phyloP scores from a whole-genome alignment of 1,140 invertebrate species.

The Odontomachus brunneus region DNA sequence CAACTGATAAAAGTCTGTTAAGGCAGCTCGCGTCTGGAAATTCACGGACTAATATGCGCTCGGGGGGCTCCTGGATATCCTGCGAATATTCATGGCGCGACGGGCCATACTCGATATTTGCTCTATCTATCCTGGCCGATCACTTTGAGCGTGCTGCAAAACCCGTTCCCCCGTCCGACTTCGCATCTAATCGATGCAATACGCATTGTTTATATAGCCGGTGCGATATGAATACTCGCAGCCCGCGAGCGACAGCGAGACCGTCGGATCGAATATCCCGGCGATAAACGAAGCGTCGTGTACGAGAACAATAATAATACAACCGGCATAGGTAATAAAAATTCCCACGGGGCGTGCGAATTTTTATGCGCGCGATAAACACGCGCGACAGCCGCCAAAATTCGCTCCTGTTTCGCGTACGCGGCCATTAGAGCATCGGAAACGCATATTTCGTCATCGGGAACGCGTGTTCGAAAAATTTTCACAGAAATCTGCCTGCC shows the following conservation, averaged over 20 bases:
- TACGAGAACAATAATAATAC: neutral
- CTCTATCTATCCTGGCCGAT: constrained; percentile 40
- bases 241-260: constrained; percentile 13
- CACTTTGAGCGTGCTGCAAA: constrained; percentile 42
- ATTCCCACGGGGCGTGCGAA: neutral
- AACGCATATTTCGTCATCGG: too few species aligned
- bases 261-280: neutral
- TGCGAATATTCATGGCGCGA: constrained; percentile 37
- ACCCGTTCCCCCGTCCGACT: neutral
- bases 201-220: constrained; percentile 44
- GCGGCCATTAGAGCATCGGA: too few species aligned
- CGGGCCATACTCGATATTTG: neutral
- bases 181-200: constrained; percentile 51
- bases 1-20: constrained; percentile 12
- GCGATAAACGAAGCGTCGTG: neutral
- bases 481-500: too few species aligned
- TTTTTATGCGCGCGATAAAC: too few species aligned
- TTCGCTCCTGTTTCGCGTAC: too few species aligned
- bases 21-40: neutral
- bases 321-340: neutral
- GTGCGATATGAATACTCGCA: constrained; percentile 42
- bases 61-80: neutral
- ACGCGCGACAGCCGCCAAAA: too few species aligned
- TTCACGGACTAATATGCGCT: constrained; percentile 16
- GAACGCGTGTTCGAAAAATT: too few species aligned